Evolutionary conservation across 2,888 invertebrate species (phyloP), one percentile per base, ranked within the genome.

Genomic region (Phortica okadai): DNA sequence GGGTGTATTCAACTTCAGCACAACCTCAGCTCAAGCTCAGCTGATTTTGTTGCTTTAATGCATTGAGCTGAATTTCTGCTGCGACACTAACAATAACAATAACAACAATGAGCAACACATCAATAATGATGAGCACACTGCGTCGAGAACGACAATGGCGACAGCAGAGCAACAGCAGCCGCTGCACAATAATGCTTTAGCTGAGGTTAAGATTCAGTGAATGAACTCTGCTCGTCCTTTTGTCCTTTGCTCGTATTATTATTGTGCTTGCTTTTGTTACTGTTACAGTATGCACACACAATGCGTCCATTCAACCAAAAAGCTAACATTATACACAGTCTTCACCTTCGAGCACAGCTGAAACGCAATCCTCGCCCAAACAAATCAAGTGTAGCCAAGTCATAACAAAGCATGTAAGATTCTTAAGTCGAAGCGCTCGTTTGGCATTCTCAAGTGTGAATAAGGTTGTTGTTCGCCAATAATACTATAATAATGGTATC

Each of bases 271-370:
- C 74, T 78, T 76, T 78, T 81, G 77, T 73, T 74, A 25, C 16
- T 73, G 70, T 62, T 75, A 76, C 64, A 67, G 45, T 44, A 79
- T 79, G 66, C 56, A 74, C 21, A 0, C 56, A 81, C 82, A 82
- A 80, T 84, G 80, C 81, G 80, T 84, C 82, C 88, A 83, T 87
- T 88, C 87, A 89, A 88, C 88, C 83, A 78, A 84, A 83, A 83
- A 82, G 82, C 84, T 62, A 84, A 83, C 82, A 80, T 75, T 75
- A 73, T 80, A 73, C 73, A 62, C 45, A 54, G 75, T 76, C 78
- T 80, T 69, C 79, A 78, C 79, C 76, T 33, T 80, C 72, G 76
- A 78, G 69, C 78, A 75, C 75, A 77, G 79, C 79, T 81, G 81
- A 79, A 81, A 81, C 10, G 50, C 62, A 62, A n/a, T 16, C 58